phyloP scores from a whole-genome alignment of 2,113 vertebrate species.

The Lagopus leucura region DNA sequence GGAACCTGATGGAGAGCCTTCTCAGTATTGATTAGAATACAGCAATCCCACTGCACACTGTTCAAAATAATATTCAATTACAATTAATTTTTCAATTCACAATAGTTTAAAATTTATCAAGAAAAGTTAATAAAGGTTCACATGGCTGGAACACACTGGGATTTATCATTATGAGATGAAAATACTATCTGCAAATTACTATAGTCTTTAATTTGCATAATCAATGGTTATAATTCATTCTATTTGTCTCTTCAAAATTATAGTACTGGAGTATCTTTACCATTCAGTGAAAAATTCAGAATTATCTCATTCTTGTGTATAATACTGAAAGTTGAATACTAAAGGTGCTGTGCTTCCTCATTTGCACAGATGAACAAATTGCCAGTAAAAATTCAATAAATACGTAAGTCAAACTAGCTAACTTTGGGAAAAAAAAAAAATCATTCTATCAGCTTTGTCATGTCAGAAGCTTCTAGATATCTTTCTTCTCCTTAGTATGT shows the following conservation, averaged over 20 bases:
- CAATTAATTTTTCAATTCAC: conserved; percentile 62
- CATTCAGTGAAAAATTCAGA: background rate
- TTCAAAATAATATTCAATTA: conserved; percentile 67
- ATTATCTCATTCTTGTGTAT: background rate
- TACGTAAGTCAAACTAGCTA: background rate
- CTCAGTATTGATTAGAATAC: conserved; percentile 63
- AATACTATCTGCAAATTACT: background rate
- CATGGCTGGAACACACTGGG: background rate
- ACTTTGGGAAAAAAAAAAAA: background rate
- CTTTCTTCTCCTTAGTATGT: background rate
- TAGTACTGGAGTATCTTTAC: background rate
- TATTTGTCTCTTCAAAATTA: background rate
- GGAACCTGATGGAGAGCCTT: conserved; percentile 58
- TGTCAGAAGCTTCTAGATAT: background rate
- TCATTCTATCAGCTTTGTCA: background rate
- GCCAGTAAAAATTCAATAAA: conserved; percentile 4
- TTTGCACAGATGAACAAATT: background rate
- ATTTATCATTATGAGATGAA: background rate
- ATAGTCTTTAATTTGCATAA: background rate
- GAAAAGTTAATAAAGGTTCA: conserved; percentile 31
- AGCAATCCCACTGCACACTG: conserved; percentile 51
- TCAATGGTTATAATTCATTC: background rate
- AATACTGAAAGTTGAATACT: background rate
- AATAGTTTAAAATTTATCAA: conserved; percentile 59
- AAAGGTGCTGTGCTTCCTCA: background rate